Evolutionary conservation across 2,797 vertebrate genomes (phyloP).

Genomic region (Rhinella marina): DNA sequence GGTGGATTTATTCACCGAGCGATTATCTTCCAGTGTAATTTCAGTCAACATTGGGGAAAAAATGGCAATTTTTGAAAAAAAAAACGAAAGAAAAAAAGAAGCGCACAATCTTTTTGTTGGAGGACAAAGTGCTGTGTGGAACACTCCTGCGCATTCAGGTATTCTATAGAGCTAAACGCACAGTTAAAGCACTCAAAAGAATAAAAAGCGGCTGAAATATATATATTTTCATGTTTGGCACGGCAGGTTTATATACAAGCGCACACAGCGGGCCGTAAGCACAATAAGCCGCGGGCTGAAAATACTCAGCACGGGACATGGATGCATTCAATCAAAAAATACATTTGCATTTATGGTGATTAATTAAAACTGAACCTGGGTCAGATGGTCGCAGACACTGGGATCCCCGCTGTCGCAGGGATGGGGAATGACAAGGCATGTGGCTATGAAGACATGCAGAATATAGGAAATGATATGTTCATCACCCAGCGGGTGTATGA

Average conservation of each 20-base stretch:
- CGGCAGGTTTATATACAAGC: slow-evolving; percentile 36
- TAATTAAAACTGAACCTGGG: not conserved
- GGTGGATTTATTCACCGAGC: not conserved
- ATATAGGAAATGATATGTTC: not conserved
- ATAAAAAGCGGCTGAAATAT: slow-evolving; percentile 30
- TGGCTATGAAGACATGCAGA: not conserved
- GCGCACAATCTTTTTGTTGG: slow-evolving; percentile 4
- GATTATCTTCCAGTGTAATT: slow-evolving; percentile 2
- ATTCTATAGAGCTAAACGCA: slow-evolving; percentile 29
- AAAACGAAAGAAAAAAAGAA: not conserved
- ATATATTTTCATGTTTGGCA: slow-evolving; percentile 27
- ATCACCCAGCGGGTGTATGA: too few relatives aligned
- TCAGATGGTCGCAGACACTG: not conserved
- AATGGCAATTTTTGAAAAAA: not conserved
- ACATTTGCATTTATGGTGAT: slow-evolving; percentile 26
- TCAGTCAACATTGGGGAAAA: not conserved
- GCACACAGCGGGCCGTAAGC: slow-evolving; percentile 9
- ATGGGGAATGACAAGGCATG: not conserved
- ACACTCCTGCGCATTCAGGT: slow-evolving; percentile 20
- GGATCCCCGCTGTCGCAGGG: not conserved
- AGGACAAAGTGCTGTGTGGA: slow-evolving; percentile 38
- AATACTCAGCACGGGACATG: not conserved
- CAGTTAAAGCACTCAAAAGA: slow-evolving; percentile 27
- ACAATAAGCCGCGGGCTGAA: slow-evolving; percentile 9
- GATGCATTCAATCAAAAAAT: not conserved